Conservation (phyloP, 2,113 vertebrate genomes). For the Guaruba guarouba region DNA sequence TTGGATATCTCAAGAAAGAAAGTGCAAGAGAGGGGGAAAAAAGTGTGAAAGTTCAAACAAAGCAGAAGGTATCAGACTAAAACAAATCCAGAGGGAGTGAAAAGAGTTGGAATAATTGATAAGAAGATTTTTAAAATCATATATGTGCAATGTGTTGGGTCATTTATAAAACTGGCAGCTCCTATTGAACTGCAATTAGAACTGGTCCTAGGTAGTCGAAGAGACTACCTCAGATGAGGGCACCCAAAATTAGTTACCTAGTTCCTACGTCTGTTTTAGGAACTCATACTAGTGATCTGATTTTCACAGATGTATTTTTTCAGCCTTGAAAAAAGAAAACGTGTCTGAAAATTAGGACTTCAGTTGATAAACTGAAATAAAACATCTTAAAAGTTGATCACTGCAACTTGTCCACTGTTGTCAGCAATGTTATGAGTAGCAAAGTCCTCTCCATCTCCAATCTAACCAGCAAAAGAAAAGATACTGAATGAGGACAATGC, state of each 20-base stretch:
- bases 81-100: background rate
- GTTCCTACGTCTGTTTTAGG: background rate
- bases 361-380: background rate
- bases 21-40: background rate
- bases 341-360: background rate
- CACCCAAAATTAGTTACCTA: background rate
- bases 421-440: background rate
- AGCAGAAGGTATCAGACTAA: background rate
- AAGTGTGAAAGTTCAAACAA: background rate
- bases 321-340: background rate
- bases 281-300: background rate
- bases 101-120: background rate
- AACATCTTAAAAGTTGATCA: background rate
- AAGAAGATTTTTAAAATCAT: background rate
- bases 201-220: background rate
- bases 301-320: background rate
- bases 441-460: background rate
- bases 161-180: background rate
- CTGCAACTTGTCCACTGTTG: background rate
- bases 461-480: background rate
- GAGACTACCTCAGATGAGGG: background rate
- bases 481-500: background rate
- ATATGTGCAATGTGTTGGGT: accelerated
- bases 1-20: background rate
- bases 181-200: background rate